Evolutionary conservation across 2,113 vertebrate species (phyloP), one percentile per base, ranked within the genome.

Genomic region (Halcyon senegalensis): DNA sequence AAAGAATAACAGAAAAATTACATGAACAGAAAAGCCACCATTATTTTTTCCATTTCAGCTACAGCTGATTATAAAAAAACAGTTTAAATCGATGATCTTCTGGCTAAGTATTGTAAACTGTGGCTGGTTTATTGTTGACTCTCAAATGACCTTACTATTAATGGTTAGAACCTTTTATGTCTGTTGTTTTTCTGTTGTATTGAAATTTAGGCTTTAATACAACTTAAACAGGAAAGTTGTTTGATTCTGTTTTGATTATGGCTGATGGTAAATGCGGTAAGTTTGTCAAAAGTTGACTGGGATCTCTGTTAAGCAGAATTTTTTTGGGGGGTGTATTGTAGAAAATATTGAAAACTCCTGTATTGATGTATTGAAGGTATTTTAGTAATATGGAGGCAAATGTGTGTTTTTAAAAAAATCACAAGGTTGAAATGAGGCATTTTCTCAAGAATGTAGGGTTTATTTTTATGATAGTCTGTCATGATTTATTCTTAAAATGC

Each of bases 251-350:
- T 79, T 93, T 63, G 53, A 37, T 76, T 51, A 3, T 69, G 33
- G 16, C 33, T 75, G 43, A 25, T 68, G 16, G 31, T 53, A 69
- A 70, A 41, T 76, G 50, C 20, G 39, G 13, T 51, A 43, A 64
- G 28, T 62, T 86, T 24, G 11, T 64, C 30, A 33, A 24, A 69
- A 75, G 25, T 21, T 85, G 50, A 17, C 10, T 72, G 43, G 33
- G 51, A 31, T 44, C 9, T 80, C 46, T 5, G 5, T 41, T 51
- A 51, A 80, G 41, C 31, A 75, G 10, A 56, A 16, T 43, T 60
- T 69, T 67, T 67, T 33, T 4, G 0, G 11, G 10, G 14, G 9
- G 1, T 41, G 8, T 56, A 35, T 28, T 2, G 4, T 33, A 58
- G 25, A 84, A 94, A 79, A 58, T n/a, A 28, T 0, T n/a, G 14